Evolutionary conservation across 2,888 invertebrate species (phyloP), one percentile per base, ranked within the genome.

Genomic region (Morpho achilles): DNA sequence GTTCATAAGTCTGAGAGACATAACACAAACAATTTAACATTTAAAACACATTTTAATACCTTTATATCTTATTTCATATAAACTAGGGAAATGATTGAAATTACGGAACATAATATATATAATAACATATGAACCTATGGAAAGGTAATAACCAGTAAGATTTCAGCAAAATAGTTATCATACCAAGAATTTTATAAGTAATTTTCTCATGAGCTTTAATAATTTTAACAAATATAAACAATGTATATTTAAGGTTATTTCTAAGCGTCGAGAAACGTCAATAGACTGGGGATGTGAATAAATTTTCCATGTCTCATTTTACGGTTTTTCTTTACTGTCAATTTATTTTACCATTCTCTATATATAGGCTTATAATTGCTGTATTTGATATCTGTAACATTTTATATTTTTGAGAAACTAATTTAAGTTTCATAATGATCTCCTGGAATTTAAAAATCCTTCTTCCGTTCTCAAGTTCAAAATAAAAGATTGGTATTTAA

Each of bases 221-320:
- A 32, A 43, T 43, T 53, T 56, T 39, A 42, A 23, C 23, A 53
- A 65, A 60, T 62, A 67, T 63, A 67, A 68, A 71, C 66, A 58
- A 61, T 47, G 47, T 22, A 52, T 32, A 42, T 66, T 61, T 63
- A 57, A 69, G 69, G 69, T 69, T 69, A 69, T 62, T 50, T 61
- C 16, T 49, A 58, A 67, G 74, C 76, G 70, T 76, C 74, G 68
- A 72, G 61, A 64, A 75, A 73, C 67, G 67, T 73, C 75, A 75
- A 75, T 60, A 59, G 49, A 44, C 7, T 61, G 58, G 61, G 45
- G 57, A 58, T 58, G 62, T 60, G 52, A 52, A 52, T 43, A 41
- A 10, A 8, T 47, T 42, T 45, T 16, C 7, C 42, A 52, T 40
- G 53, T 46, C 40, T 53, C 54, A 50, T 58, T 58, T 62, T 55